Percentiles rank a stretch among this genome's conserved stretches.
These are phyloP conservation scores for Thymelicus sylvestris DNA, from an alignment of 2,888 invertebrate species.

Conservation along the genomic window DNA sequence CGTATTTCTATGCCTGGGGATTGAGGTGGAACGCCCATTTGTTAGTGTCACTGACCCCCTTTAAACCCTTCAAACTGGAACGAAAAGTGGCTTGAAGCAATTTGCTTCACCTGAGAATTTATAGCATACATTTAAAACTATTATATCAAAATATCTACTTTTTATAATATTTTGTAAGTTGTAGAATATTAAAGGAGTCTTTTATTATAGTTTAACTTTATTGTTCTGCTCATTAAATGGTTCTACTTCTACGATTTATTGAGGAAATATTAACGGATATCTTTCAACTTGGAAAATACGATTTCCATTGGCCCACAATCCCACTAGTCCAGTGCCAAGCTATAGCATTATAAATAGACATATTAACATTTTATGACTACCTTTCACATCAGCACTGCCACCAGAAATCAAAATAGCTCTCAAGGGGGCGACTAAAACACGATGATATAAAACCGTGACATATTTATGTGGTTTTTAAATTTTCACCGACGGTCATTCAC, in stretches of 20 bases:
- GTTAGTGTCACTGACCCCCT: slow-evolving; percentile 14
- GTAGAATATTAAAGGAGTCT: too few relatives aligned
- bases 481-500: slow-evolving; percentile 32
- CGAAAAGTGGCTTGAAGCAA: background rate
- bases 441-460: slow-evolving; percentile 26
- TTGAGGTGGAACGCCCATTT: slow-evolving; percentile 36
- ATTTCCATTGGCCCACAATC: too few relatives aligned
- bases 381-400: background rate
- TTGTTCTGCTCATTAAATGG: too few relatives aligned
- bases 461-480: slow-evolving; percentile 35
- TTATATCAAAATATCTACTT: too few relatives aligned
- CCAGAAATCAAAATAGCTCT: slow-evolving; percentile 24
- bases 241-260: too few relatives aligned
- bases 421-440: slow-evolving; percentile 24
- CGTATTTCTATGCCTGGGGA: slow-evolving; percentile 22
- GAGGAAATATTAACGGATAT: too few relatives aligned
- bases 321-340: background rate
- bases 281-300: too few relatives aligned
- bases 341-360: background rate
- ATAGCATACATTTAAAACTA: too few relatives aligned
- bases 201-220: too few relatives aligned
- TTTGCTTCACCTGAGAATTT: background rate
- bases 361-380: slow-evolving; percentile 8
- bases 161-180: too few relatives aligned
- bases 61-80: background rate